These are phyloP conservation scores for Ovibos moschatus DNA, from an alignment of 2,113 vertebrate species.

Conservation along the genomic window DNA sequence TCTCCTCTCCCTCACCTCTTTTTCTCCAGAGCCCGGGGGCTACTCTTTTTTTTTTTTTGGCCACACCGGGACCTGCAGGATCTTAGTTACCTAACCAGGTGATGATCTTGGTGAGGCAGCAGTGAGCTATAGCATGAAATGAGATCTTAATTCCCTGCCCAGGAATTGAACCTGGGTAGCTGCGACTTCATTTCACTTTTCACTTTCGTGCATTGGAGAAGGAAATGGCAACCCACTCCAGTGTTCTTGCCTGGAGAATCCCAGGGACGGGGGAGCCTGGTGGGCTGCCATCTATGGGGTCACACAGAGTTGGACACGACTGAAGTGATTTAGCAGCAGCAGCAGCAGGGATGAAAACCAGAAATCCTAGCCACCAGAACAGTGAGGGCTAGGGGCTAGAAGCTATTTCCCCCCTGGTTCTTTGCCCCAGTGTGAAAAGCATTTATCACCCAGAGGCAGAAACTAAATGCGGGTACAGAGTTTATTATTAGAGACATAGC, in stretches of 20 bases:
- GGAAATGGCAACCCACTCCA: too few relatives aligned
- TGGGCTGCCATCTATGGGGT: too few relatives aligned
- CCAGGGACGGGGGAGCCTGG: too few relatives aligned
- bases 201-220: too few relatives aligned
- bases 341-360: not conserved
- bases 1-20: not conserved
- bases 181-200: too few relatives aligned
- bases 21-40: not conserved
- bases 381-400: not conserved
- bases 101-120: not conserved
- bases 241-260: too few relatives aligned
- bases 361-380: not conserved
- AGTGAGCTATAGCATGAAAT: not conserved
- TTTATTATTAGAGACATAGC: not conserved
- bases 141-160: not conserved
- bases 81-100: not conserved
- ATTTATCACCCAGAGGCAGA: not conserved
- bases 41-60: not conserved
- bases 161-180: not conserved
- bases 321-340: not conserved
- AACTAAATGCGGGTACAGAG: not conserved
- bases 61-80: not conserved
- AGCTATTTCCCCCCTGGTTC: not conserved
- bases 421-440: not conserved
- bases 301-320: too few relatives aligned